These are phyloP conservation scores for Pygocentrus nattereri DNA, from an alignment of 2,797 vertebrate genomes.

Conservation along the genomic window DNA sequence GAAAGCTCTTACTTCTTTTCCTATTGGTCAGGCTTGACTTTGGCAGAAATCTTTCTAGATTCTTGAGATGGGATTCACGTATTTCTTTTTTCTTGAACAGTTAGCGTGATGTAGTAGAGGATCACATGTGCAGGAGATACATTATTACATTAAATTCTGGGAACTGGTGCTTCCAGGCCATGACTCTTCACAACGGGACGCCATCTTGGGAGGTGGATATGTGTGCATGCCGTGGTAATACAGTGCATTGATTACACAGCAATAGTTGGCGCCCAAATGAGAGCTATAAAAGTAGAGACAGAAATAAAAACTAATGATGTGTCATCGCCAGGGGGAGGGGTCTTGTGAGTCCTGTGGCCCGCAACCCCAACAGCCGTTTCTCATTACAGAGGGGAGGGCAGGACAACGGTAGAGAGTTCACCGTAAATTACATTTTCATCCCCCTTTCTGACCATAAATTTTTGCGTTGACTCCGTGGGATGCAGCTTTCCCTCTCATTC, in stretches of 20 bases:
- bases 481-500: slow-evolving; percentile 66
- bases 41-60: background rate
- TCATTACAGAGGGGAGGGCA: slow-evolving; percentile 81
- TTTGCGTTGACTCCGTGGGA: slow-evolving; percentile 72
- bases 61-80: background rate
- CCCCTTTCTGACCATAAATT: slow-evolving; percentile 81
- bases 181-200: slow-evolving; percentile 46
- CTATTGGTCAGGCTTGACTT: too few relatives aligned
- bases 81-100: background rate
- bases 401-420: slow-evolving; percentile 76
- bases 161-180: slow-evolving; percentile 45
- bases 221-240: slow-evolving; percentile 61
- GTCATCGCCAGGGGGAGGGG: slow-evolving; percentile 79
- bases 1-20: too few relatives aligned
- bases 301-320: slow-evolving; percentile 85
- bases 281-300: slow-evolving; percentile 77
- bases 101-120: background rate
- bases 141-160: slow-evolving; percentile 40
- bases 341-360: slow-evolving; percentile 66
- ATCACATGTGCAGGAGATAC: slow-evolving; percentile 18
- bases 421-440: slow-evolving; percentile 81
- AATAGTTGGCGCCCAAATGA: slow-evolving; percentile 72
- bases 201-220: slow-evolving; percentile 62
- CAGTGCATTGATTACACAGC: slow-evolving; percentile 53
- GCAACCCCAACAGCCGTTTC: slow-evolving; percentile 80